Conservation (phyloP, 2,113 vertebrate species). For the Takifugu bimaculatus region DNA sequence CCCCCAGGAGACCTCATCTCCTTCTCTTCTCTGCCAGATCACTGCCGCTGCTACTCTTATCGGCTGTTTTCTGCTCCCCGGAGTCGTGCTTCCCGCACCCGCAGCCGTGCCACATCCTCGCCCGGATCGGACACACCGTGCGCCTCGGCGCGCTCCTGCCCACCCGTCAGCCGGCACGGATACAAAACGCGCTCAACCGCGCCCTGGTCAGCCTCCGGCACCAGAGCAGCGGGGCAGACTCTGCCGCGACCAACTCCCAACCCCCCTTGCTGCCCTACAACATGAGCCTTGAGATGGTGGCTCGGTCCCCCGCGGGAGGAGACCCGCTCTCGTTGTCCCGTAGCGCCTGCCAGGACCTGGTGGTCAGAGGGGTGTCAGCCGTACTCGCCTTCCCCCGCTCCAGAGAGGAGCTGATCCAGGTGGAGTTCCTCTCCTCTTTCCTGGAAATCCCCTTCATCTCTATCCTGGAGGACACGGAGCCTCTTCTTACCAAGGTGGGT, state of each 20-base stretch:
- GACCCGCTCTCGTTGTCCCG: constrained; percentile 84
- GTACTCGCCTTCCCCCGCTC: constrained; percentile 86
- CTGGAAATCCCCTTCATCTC: constrained; percentile 88
- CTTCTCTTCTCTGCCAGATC: constrained; percentile 35
- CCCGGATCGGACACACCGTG: constrained; percentile 79
- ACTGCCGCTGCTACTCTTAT: constrained; percentile 58
- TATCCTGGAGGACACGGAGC: constrained; percentile 81
- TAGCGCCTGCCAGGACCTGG: constrained; percentile 82
- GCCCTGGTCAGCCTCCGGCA: constrained; percentile 75
- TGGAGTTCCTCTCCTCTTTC: constrained; percentile 88
- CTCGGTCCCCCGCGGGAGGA: constrained; percentile 67
- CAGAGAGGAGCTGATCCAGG: constrained; percentile 84
- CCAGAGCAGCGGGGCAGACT: constrained; percentile 46
- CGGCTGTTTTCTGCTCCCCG: constrained; percentile 53
- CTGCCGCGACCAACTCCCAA: constrained; percentile 53
- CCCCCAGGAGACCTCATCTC: constrained; percentile 60
- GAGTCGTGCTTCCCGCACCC: constrained; percentile 73
- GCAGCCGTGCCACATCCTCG: constrained; percentile 79
- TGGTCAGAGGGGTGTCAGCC: constrained; percentile 81
- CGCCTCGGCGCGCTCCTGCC: constrained; percentile 83
- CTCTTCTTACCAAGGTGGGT: constrained; percentile 81
- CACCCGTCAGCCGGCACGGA: constrained; percentile 71
- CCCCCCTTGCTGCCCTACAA: constrained; percentile 77
- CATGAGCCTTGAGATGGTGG: constrained; percentile 83
- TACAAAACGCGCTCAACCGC: constrained; percentile 79